Evolutionary conservation across 2,888 invertebrate genomes (phyloP), one percentile per base, ranked within the genome.

Genomic region (Scaptomyza parva): DNA sequence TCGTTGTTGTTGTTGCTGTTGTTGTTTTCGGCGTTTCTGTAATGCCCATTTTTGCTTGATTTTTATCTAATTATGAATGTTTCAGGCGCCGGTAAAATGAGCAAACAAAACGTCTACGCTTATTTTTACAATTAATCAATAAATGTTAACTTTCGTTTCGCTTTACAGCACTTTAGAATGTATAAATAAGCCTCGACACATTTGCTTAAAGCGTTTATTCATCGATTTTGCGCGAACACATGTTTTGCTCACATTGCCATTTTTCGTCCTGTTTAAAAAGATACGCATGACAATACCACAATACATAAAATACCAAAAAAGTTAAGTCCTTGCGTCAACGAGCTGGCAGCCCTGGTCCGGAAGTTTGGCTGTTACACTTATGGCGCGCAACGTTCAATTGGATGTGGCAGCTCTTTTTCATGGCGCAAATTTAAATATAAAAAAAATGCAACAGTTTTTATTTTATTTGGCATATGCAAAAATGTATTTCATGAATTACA

Each of bases 171-270:
- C 40, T 63, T 66, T 61, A 5, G 17, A 33, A 40, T 35, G 22
- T 30, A 66, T 58, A 30, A 53, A 39, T 40, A 18, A 70, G 45
- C 14, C 30, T 28, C 30, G 30, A 33, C 33, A 51, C 52, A 39
- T 39, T 66, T 55, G 50, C 45, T 50, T 43, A 55, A 47, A 17
- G 53, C 59, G 74, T 71, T 74, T 51, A 70, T 64, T 76, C 70
- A 88, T 88, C 83, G 88, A 88, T 88, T 88, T 89, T 88, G 59
- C 74, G 72, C 55, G 55, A 82, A 83, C 80, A 83, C 69, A 83
- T 83, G 83, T 83, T 77, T 71, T 61, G 45, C 33, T 28, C 43
- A 43, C 26, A 14, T 53, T 43, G 22, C 51, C 22, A 30, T 44
- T 54, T 50, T 33, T 60, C 50, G 62, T 80, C 70, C 65, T 83